Conservation (phyloP, 2,113 vertebrate genomes). For the Osmerus eperlanus region DNA sequence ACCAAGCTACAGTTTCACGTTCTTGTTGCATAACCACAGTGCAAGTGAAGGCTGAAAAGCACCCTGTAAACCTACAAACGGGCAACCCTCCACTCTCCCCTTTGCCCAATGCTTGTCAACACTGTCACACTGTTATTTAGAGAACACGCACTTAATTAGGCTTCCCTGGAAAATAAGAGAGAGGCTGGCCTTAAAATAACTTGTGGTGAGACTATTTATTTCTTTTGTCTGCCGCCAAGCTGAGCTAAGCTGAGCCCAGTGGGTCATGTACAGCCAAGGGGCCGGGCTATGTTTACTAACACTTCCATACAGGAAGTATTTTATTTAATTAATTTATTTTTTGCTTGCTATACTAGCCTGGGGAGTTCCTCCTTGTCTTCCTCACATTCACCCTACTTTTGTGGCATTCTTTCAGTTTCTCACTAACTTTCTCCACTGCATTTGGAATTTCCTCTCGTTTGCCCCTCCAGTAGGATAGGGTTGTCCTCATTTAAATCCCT, state of each 20-base stretch:
- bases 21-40: no score
- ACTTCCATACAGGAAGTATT: constrained; percentile 15
- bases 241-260: not conserved
- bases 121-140: constrained; percentile 18
- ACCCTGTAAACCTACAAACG: not conserved
- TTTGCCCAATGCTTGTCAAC: not conserved
- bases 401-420: not conserved
- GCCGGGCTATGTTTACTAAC: not conserved
- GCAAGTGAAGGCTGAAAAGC: no score
- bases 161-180: constrained; percentile 6
- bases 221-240: not conserved
- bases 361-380: no score
- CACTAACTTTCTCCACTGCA: not conserved
- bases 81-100: not conserved
- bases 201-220: not conserved
- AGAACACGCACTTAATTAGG: constrained; percentile 12
- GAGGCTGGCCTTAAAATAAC: constrained; percentile 11
- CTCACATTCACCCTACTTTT: no score
- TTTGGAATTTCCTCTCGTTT: constrained; percentile 14
- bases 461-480: constrained; percentile 2
- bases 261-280: not conserved
- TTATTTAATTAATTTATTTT: no score
- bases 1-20: no score
- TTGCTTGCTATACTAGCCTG: no score
- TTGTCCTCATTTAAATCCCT: not conserved